Evolutionary conservation across 2,888 invertebrate genomes (phyloP), one percentile per base, ranked within the genome.

Genomic region (Oeneis ivallda): DNA sequence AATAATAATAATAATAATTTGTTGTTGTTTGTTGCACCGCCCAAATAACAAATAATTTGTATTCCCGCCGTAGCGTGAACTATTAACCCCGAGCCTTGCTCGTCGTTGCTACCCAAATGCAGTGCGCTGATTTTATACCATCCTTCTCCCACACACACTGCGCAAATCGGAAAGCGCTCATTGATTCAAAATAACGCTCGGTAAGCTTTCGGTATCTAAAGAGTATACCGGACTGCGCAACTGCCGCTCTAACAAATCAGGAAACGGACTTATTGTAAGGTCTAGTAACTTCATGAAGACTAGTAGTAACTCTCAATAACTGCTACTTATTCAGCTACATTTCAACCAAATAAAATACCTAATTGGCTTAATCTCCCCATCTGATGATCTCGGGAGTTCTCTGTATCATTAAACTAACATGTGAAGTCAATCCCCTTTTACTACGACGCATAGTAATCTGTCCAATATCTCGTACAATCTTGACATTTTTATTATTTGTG

Each of bases 401-500:
- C 10, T 39, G 19, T 41, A 19, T 4, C 41, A 13, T 10, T 52
- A 43, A 58, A 66, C 53, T 61, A 62, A 43, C 52, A 49, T 41
- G 37, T 60, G 52, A 53, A 41, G 41, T 59, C 39, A 41, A 43
- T 53, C 52, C 41, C 52, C 45, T 26, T 17, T 41, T 41, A 39
- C 13, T 15, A 26, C 50, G 61, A 67, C 52, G 43, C 15, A 26
- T 39, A 80, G 75, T 58, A 66, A 86, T 88, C 88, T 75, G 84
- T 88, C 83, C 82, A 74, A 74, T 72, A 81, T 82, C 83, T 81
- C 83, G 83, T 79, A 84, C 77, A 83, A 81, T 76, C 77, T 73
- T 74, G 84, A 82, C 84, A 79, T 72, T 76, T 86, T 86, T 83
- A 84, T 81, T 87, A 86, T 86, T 88, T 87, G 61, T 61, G 26